These are phyloP conservation scores for Eugnorisma glareosa DNA, from an alignment of 2,888 invertebrate genomes.

Conservation along the genomic window DNA sequence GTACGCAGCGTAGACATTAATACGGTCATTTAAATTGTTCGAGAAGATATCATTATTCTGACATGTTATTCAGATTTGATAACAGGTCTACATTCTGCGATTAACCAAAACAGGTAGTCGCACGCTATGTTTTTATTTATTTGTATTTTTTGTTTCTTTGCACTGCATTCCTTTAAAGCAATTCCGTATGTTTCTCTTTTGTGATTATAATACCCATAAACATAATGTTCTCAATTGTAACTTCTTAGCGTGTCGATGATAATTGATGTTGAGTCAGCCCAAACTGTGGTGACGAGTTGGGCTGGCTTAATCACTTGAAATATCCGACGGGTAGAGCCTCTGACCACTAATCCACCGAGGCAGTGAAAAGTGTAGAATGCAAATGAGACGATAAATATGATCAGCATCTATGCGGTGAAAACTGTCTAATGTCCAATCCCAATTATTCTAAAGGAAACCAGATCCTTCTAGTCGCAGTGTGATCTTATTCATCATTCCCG, in stretches of 20 bases:
- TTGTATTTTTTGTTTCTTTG: not conserved
- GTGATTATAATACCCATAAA: not conserved
- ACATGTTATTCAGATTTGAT: slow-evolving; percentile 18
- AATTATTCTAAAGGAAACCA: not conserved
- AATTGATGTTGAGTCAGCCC: too few relatives aligned
- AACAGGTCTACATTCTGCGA: not conserved
- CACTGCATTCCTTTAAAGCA: not conserved
- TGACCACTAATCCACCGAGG: not conserved
- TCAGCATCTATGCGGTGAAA: not conserved
- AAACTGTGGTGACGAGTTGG: too few relatives aligned
- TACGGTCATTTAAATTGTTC: slow-evolving; percentile 49
- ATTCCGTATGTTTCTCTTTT: not conserved
- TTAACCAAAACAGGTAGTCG: not conserved
- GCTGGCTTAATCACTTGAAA: not conserved
- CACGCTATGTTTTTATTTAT: not conserved
- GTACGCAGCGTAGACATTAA: slow-evolving; percentile 25
- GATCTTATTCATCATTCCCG: not conserved
- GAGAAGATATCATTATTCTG: slow-evolving; percentile 41
- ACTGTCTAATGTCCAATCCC: not conserved
- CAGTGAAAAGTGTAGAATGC: too few relatives aligned
- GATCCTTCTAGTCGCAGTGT: not conserved
- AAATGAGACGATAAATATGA: not conserved
- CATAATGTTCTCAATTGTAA: too few relatives aligned
- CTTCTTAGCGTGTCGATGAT: too few relatives aligned
- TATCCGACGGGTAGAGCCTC: not conserved